Evolutionary conservation across 2,113 vertebrate species (phyloP).

Genomic region (Acanthochromis polyacanthus): DNA sequence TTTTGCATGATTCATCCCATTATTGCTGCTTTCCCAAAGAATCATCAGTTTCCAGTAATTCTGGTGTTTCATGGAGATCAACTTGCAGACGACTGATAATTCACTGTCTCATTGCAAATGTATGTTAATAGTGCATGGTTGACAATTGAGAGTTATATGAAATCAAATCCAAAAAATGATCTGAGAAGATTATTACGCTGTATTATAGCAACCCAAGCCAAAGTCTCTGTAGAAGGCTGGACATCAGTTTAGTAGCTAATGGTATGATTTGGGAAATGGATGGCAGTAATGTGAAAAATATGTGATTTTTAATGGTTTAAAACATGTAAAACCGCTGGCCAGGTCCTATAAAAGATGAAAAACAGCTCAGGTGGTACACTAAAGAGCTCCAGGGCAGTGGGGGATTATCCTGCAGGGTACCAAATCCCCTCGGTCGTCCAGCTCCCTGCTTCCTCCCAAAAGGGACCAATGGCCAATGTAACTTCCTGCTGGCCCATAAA

Average conservation of each 20-base stretch:
- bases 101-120: not conserved
- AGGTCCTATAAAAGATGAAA: conserved; percentile 58
- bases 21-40: not conserved
- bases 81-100: not conserved
- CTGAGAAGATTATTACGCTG: not conserved
- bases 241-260: not conserved
- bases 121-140: not conserved
- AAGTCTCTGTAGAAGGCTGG: not conserved
- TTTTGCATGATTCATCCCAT: conserved; percentile 17
- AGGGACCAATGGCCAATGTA: conserved; percentile 63
- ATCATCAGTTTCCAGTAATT: not conserved
- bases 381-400: conserved; percentile 48
- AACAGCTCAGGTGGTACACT: conserved; percentile 51
- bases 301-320: conserved; percentile 39
- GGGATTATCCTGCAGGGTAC: conserved; percentile 54
- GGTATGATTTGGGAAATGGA: conserved; percentile 7
- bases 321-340: conserved; percentile 28
- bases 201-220: not conserved
- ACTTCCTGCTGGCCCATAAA: conserved; percentile 80
- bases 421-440: conserved; percentile 27
- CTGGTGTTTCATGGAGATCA: not conserved
- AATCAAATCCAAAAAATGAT: too few species aligned
- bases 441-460: conserved; percentile 67
- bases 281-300: not conserved
- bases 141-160: too few species aligned